Evolutionary conservation across 2,888 invertebrate species (phyloP).

Genomic region (Campoletis raptor): DNA sequence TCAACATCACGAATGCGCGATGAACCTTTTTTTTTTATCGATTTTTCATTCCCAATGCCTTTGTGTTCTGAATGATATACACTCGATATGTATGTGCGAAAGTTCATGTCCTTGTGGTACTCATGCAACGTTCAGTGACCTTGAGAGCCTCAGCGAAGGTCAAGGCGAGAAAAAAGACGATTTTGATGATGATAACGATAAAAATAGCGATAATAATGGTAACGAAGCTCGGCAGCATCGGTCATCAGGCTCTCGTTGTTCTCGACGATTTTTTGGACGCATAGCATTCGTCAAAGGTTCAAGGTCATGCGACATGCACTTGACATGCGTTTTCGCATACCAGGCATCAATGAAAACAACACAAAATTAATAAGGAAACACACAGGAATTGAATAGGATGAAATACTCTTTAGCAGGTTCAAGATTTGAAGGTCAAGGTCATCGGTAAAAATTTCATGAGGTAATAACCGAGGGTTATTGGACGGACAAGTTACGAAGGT

Average conservation of each 20-base stretch:
- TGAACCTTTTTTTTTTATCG: conserved; percentile 4
- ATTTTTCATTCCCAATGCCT: not conserved
- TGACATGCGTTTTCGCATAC: conserved; percentile 59
- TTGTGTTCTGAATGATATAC: not conserved
- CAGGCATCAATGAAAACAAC: conserved; percentile 50
- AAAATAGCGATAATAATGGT: conserved; percentile 13
- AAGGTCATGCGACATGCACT: conserved; percentile 58
- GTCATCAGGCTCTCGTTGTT: conserved; percentile 35
- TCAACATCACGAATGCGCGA: not conserved
- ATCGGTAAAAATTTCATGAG: conserved; percentile 20
- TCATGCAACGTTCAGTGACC: conserved; percentile 43
- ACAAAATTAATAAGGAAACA: conserved; percentile 41
- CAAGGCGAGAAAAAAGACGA: conserved; percentile 4
- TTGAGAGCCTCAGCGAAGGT: conserved; percentile 36
- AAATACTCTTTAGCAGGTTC: conserved; percentile 19
- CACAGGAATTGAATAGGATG: conserved; percentile 20
- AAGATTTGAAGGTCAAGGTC: conserved; percentile 41
- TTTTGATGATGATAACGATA: conserved; percentile 23
- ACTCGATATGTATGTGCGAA: conserved; percentile 17
- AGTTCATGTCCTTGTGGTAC: not conserved
- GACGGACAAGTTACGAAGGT: conserved; percentile 48
- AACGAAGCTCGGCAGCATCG: conserved; percentile 40
- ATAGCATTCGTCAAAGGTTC: conserved; percentile 54
- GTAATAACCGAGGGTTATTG: conserved; percentile 33
- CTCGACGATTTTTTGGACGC: conserved; percentile 15